Base-by-base conservation (phyloP, 2,888 invertebrate species). In the Atrina japonica region DNA sequence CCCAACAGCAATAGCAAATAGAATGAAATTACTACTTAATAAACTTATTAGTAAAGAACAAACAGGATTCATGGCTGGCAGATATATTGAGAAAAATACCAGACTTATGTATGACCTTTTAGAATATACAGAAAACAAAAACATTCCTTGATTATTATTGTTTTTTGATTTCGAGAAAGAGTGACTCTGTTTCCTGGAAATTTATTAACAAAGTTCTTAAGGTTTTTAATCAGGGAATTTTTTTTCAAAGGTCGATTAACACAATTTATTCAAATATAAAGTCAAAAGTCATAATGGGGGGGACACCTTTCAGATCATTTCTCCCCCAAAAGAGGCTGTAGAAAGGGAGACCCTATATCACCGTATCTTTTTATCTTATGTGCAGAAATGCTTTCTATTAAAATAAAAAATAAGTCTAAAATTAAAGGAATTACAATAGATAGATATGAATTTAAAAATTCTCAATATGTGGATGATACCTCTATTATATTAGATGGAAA, bases 1-100 rank as follows among this genome's bases (percentile, higher is more conserved):
- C 7, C 18, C 49, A n/a, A n/a, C n/a, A 7, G 49, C 18, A 14
- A 25, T 52, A 7, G 52, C 52, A 23, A 52, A 52, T 23, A 52
- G 52, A 23, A 7, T 25, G 3, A 52, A 52, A 25, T 23, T 23
- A 23, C 6, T 14, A 23, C 25, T 52, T 3, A 3, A 52, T 25
- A 52, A 52, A 52, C 25, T 52, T 23, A 52, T 52, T 7, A 52
- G 52, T 25, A 52, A 23, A 52, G 52, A 52, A 25, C 52, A 52
- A 25, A 52, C 52, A 21, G 25, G 52, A 7, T 52, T 52, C 23
- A 52, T 52, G 3, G 3, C 52, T 21, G 52, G 52, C 7, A 11
- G 52, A 18, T 52, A 52, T 23, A 52, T 25, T 21, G 52, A 23
- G 14, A 16, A 52, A 52, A 52, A 52, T 35, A 52, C 21, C 11